phyloP scores from a whole-genome alignment of 2,113 vertebrate species.

The Salvelinus alpinus region DNA sequence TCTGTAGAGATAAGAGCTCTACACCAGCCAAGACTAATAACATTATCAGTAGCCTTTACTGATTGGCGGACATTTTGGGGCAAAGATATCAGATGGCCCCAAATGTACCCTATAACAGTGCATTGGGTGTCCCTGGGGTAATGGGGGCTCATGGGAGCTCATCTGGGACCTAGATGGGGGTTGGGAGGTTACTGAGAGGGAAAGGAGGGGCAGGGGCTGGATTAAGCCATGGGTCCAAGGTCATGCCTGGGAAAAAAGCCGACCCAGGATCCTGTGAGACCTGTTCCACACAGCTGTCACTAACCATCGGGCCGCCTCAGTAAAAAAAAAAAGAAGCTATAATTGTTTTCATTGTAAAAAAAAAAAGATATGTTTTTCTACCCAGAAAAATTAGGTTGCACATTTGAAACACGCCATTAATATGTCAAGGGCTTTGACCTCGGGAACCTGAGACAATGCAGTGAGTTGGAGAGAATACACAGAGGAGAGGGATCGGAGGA shows the following conservation, averaged over 20 bases:
- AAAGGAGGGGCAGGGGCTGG: conserved; percentile 28
- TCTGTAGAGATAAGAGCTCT: conserved; percentile 6
- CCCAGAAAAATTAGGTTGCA: conserved; percentile 5
- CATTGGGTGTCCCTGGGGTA: neutral
- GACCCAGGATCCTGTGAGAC: conserved; percentile 35
- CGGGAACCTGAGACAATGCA: conserved; percentile 64
- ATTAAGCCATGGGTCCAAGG: conserved; percentile 46
- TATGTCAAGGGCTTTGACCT: conserved; percentile 71
- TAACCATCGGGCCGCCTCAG: conserved; percentile 31
- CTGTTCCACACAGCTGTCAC: conserved; percentile 62
- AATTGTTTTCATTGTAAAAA: conserved; percentile 60
- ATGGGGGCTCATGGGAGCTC: conserved; percentile 19
- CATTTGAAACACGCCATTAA: conserved; percentile 58
- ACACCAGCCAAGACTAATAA: conserved; percentile 31
- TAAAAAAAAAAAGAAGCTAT: too few relatives aligned
- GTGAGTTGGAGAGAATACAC: conserved; percentile 10
- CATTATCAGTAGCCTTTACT: neutral
- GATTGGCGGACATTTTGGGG: conserved; percentile 26
- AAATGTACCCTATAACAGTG: conserved; percentile 44
- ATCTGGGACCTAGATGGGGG: conserved; percentile 22
- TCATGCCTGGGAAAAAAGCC: conserved; percentile 56
- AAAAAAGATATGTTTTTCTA: conserved; percentile 37
- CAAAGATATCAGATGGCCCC: conserved; percentile 57
- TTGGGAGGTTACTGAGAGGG: neutral
- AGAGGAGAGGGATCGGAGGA: conserved; percentile 23